phyloP scores from a whole-genome alignment of 2,888 invertebrate genomes.

The Leucophenga maculata region DNA sequence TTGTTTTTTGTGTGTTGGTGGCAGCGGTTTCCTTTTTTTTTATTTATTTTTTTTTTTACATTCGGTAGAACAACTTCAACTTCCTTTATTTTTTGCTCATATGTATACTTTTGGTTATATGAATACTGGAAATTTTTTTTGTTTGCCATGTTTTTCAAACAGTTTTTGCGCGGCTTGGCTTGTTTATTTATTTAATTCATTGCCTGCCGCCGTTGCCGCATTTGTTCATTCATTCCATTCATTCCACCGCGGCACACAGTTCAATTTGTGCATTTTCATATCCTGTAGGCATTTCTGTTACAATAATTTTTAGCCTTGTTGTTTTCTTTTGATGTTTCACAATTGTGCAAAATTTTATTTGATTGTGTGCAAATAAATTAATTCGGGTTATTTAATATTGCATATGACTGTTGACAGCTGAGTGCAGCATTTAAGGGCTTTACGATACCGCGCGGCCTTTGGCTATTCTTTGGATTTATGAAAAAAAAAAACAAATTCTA shows the following conservation, averaged over 20 bases:
- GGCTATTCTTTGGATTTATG: no score
- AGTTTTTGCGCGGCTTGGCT: background rate
- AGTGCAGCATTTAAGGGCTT: no score
- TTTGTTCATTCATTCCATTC: background rate
- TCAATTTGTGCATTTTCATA: slow-evolving; percentile 4
- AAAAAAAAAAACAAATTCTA: no score
- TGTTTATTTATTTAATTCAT: slow-evolving; percentile 12
- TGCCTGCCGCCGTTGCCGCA: background rate
- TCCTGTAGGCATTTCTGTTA: background rate
- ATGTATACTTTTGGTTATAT: slow-evolving; percentile 35
- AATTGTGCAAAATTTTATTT: background rate
- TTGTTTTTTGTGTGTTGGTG: slow-evolving; percentile 3
- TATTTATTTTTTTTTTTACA: background rate
- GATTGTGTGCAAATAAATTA: no score
- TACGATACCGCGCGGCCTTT: no score
- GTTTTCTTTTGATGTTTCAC: background rate
- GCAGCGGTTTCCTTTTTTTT: background rate
- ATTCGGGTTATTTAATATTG: no score
- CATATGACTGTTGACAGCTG: no score
- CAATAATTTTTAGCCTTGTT: background rate
- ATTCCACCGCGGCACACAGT: background rate
- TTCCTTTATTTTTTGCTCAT: slow-evolving; percentile 24
- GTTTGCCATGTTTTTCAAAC: slow-evolving; percentile 6
- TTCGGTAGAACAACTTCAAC: no score
- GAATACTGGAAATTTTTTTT: background rate